phyloP scores from a whole-genome alignment of 2,113 vertebrate species.

The Eretmochelys imbricata region DNA sequence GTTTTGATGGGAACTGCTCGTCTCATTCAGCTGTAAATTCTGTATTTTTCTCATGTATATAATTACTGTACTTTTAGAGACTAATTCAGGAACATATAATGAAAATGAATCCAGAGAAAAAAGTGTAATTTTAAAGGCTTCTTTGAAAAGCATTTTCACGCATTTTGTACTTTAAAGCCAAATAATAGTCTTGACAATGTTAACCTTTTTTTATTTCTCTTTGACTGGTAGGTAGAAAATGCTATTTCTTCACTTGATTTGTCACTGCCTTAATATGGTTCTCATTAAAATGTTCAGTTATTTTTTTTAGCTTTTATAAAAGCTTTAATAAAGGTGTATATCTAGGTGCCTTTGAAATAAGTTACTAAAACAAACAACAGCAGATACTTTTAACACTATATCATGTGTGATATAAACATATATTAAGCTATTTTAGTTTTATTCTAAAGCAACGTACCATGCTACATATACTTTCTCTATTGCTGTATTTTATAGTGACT shows the following conservation, averaged over 20 bases:
- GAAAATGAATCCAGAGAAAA: background rate
- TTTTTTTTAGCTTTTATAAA: background rate
- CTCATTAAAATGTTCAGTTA: background rate
- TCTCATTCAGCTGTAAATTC: background rate
- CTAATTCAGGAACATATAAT: fast-evolving
- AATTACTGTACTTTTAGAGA: background rate
- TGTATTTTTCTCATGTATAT: background rate
- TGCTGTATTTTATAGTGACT: conserved; percentile 37
- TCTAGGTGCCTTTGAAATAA: background rate
- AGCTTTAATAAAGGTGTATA: background rate
- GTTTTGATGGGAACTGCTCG: fast-evolving
- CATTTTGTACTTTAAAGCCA: background rate
- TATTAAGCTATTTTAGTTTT: background rate
- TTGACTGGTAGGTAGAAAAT: background rate
- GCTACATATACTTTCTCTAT: conserved; percentile 3
- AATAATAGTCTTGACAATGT: background rate
- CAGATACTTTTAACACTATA: background rate
- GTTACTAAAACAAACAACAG: background rate
- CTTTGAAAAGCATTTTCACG: fast-evolving
- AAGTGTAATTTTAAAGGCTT: background rate
- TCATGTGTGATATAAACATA: background rate
- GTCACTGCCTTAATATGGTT: background rate
- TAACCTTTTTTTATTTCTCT: background rate
- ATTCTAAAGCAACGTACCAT: background rate
- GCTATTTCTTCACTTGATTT: background rate